These are phyloP conservation scores for Ostrea edulis DNA, from an alignment of 1,140 invertebrate genomes.

Conservation along the genomic window DNA sequence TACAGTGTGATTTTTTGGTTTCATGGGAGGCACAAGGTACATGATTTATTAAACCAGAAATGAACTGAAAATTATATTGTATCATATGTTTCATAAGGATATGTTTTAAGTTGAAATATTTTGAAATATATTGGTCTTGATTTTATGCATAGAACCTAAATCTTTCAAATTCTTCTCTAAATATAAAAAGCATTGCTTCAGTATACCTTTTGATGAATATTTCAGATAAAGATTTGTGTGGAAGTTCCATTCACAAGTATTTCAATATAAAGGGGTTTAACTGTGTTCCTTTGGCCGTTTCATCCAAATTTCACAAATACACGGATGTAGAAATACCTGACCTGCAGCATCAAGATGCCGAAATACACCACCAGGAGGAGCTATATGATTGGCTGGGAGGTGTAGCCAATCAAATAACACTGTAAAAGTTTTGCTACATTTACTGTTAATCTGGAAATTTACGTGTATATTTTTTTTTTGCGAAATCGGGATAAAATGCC, in stretches of 20 bases:
- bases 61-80: too few species aligned
- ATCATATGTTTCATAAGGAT: too few species aligned
- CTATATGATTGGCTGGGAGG: slow-evolving; percentile 73
- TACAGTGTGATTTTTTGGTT: slow-evolving; percentile 67
- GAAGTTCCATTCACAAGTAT: slow-evolving; percentile 65
- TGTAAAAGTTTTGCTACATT: slow-evolving; percentile 51
- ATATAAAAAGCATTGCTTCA: not conserved
- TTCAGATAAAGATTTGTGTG: slow-evolving; percentile 65
- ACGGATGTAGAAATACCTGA: slow-evolving; percentile 59
- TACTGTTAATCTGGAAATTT: too few species aligned
- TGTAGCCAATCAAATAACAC: slow-evolving; percentile 61
- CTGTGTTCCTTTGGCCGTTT: slow-evolving; percentile 44
- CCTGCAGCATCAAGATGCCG: slow-evolving; percentile 44
- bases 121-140: too few species aligned
- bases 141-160: too few species aligned
- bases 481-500: too few species aligned
- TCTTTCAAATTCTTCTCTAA: too few species aligned
- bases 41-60: not conserved
- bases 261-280: slow-evolving; percentile 60
- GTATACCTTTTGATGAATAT: not conserved
- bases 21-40: slow-evolving; percentile 72
- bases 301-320: slow-evolving; percentile 47
- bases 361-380: slow-evolving; percentile 39
- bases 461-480: too few species aligned
- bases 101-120: too few species aligned